Conservation (phyloP, 2,113 vertebrate genomes). For the Meleagris gallopavo region DNA sequence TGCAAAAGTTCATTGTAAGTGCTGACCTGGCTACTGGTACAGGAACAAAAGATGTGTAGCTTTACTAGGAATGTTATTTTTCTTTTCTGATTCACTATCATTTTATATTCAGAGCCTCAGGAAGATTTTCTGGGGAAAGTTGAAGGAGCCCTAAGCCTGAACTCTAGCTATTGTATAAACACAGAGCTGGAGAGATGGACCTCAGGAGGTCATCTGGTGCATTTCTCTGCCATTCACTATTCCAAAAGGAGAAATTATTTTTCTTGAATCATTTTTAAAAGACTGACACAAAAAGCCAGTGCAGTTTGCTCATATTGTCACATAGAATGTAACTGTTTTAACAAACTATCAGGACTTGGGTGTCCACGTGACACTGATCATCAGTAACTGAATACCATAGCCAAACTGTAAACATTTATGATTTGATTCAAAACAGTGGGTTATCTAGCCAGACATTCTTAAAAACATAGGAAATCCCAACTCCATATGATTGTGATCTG, state of each 20-base stretch:
- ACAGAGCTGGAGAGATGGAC: neutral
- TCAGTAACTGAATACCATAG: neutral
- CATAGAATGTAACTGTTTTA: neutral
- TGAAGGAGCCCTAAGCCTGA: neutral
- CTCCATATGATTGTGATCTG: neutral
- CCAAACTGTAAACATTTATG: conserved; percentile 33
- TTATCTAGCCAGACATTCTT: neutral
- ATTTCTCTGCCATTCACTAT: neutral
- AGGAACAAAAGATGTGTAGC: neutral
- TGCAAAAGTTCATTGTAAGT: neutral
- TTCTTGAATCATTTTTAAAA: neutral
- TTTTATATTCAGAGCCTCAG: conserved; percentile 22
- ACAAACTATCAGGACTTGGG: neutral
- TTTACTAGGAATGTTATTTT: neutral
- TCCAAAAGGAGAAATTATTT: neutral
- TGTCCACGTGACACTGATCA: neutral
- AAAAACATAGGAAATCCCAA: conserved; percentile 53
- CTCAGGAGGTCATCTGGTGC: neutral
- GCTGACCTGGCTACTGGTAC: neutral
- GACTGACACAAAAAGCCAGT: neutral
- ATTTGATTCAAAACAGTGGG: conserved; percentile 26
- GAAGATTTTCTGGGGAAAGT: neutral
- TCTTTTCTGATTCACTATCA: neutral
- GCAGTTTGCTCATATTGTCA: neutral
- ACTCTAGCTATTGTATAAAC: neutral